Base-by-base conservation (phyloP, 2,113 vertebrate species). In the Pollimyrus isidori region DNA sequence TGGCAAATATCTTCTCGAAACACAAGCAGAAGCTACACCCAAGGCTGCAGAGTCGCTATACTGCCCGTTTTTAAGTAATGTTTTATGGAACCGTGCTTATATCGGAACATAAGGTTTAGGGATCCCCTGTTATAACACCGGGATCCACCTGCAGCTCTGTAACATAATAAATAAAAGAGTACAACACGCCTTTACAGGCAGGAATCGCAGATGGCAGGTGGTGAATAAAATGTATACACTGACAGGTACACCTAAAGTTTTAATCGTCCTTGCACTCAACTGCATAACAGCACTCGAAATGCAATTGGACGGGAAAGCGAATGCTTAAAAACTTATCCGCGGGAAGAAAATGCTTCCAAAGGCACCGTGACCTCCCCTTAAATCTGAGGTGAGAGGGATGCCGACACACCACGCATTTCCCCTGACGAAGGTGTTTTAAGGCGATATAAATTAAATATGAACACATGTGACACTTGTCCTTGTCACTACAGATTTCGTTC, bases 401-500 rank as follows among this genome's bases (percentile, higher is more conserved):
- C 35, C 39, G 73, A n/a, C 35, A 80, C 30, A 17, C 13, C n/a
- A 42, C 42, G 73, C 30, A 39, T 19, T 80, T 42, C 17, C 73
- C 30, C 15, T 42, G 35, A 42, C 15, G 15, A 76, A 76, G 69
- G 30, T 7, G 62, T 26, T 89, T 91, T 90, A 86, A 91, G 91
- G 30, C 45, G 35, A 91, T 69, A 53, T 76, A 90, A 94, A 93
- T 92, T 80, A 93, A 91, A 93, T 91, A 93, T 91, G 50, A 89
- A 92, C 91, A 87, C 62, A 35, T 21, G 2, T 3, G 84, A 83
- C 91, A 91, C 88, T 90, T 90, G 93, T 94, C 92, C 90, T 94
- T 93, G 93, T 94, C 92, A 91, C 89, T 91, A 80, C n/a, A 90
- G 89, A 93, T 93, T 88, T 90, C 89, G 11, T 89, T 91, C 73